Percentiles rank a stretch among this genome's conserved stretches.
Evolutionary conservation across 2,113 vertebrate genomes (phyloP).

Genomic region (Catharus fuscescens): DNA sequence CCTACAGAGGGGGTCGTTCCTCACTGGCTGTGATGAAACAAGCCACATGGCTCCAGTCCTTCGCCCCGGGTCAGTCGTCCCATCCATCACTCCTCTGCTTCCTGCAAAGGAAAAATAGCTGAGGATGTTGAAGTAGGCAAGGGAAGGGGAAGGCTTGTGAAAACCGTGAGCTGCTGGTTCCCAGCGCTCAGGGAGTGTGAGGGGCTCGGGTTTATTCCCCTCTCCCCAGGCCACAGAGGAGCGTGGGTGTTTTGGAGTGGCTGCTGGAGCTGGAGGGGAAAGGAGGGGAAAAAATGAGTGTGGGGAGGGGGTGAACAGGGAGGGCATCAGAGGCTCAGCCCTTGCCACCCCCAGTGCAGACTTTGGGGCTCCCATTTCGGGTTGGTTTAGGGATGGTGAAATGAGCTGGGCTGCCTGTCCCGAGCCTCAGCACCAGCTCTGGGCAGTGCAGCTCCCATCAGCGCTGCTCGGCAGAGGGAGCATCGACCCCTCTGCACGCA

Average conservation of each 20-base stretch:
- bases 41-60: not conserved
- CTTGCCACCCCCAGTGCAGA: not conserved
- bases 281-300: rapidly evolving
- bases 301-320: not conserved
- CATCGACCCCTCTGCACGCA: not conserved
- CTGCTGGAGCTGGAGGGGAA: not conserved
- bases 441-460: rapidly evolving
- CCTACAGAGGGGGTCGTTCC: not conserved
- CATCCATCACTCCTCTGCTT: slow-evolving; percentile 45
- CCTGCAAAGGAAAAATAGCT: not conserved
- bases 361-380: not conserved
- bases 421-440: not conserved
- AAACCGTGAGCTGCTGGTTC: not conserved
- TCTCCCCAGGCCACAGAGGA: not conserved
- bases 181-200: not conserved
- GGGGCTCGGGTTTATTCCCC: not conserved
- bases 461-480: not conserved
- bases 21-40: not conserved
- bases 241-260: not conserved
- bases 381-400: not conserved
- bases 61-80: rapidly evolving
- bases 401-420: not conserved
- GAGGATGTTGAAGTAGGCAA: not conserved
- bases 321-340: not conserved
- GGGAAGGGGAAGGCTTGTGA: slow-evolving; percentile 5